Base-by-base conservation (phyloP, 2,888 invertebrate genomes). In the Conus canariensis region DNA sequence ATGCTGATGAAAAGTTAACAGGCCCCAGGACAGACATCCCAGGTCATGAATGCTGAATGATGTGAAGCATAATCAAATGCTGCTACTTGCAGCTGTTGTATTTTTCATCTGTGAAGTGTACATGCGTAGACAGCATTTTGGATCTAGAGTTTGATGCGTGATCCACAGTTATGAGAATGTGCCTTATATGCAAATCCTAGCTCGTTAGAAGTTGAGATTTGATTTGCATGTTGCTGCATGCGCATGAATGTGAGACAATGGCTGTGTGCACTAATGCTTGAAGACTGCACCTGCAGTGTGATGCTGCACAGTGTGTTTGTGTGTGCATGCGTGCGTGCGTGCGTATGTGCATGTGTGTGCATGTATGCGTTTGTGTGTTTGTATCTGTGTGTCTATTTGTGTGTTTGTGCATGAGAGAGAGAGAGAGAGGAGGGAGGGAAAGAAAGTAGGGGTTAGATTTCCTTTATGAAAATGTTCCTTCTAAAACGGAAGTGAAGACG, bases 311-410 rank as follows among this genome's bases (percentile, higher is more conserved):
- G 30, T 25, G 25, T 80, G 80, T 25, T 14, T 45, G 45, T 45
- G 30, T 2, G 2, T 30, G 30, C 30, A 60, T 60, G 59, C 60
- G 59, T 85, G 59, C 60, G 85, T 59, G 85, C 60, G 85, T 85
- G 85, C 60, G 25, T 85, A 60, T 85, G 85, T 85, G 85, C 60
- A 25, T 60, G 60, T 85, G 85, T 59, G 30, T 60, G 85, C 9
- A 12, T 60, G 60, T 85, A 45, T 85, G 85, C 8, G 58, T 83
- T 56, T 58, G 1, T 83, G 83, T 45, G 45, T 45, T 45, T 45
- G 45, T 45, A 45, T 45, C 45, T 45, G 45, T 45, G 45, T 45
- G n/a, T 83, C 56, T 83, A 2, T 58, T 10, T 58, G 58, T 83
- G 58, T 58, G 19, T 58, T 22, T 58, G 6, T 58, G 56, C 58